These are phyloP conservation scores for Rhizoglyphus robini DNA, from an alignment of 1,140 invertebrate genomes.

Conservation along the genomic window DNA sequence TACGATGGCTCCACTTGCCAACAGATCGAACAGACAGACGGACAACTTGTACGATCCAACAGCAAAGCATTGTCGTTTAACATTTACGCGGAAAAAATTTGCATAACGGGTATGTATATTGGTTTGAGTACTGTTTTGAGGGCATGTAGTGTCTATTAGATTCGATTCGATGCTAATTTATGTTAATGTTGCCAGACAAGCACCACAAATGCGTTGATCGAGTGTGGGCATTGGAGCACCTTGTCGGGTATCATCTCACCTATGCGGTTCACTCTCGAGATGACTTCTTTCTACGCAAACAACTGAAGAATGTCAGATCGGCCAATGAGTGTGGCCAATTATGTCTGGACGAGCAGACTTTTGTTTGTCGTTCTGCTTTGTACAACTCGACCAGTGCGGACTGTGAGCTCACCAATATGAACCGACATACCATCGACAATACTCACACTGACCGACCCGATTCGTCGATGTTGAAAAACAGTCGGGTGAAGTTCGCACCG, in stretches of 20 bases:
- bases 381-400: conserved; percentile 66
- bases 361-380: conserved; percentile 77
- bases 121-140: neutral
- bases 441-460: neutral
- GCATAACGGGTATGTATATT: conserved; percentile 44
- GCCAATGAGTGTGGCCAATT: conserved; percentile 70
- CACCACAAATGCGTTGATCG: conserved; percentile 44
- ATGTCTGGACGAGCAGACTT: conserved; percentile 70
- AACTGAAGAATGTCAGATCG: conserved; percentile 34
- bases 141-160: neutral
- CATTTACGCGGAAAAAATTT: conserved; percentile 87
- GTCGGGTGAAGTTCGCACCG: conserved; percentile 17
- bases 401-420: conserved; percentile 75
- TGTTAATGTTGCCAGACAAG: neutral
- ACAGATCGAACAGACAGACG: neutral
- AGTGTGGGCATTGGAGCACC: conserved; percentile 81
- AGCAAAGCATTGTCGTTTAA: conserved; percentile 79
- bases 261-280: conserved; percentile 38
- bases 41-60: neutral
- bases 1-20: neutral
- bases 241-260: conserved; percentile 45
- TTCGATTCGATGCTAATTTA: neutral
- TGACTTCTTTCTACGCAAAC: conserved; percentile 33
- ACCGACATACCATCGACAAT: conserved; percentile 44
- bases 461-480: conserved; percentile 3